Base-by-base conservation (phyloP, 2,797 vertebrate genomes). In the Oreonectes daqikongensis region DNA sequence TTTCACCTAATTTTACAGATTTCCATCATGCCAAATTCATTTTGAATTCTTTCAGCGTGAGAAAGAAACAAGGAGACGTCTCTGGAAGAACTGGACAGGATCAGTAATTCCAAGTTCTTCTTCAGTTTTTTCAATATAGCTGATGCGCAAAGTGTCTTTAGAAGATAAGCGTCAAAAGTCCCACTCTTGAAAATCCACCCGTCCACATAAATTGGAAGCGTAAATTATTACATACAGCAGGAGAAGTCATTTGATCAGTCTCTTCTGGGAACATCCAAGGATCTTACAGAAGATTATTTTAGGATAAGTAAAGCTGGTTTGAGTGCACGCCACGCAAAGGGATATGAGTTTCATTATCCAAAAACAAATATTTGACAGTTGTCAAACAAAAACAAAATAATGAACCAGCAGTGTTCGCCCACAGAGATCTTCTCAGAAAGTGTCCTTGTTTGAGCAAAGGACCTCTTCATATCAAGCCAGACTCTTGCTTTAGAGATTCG, bases 321-420 rank as follows among this genome's bases (percentile, higher is more conserved):
- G 52, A 67, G 44, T 57, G 50, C 75, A 65, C 72, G 77, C 69
- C 72, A 77, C 82, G 72, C 65, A 57, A 72, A 69, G 50, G 28
- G 80, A 77, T 48, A 78, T n/a, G 68, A 80, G 68, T 75, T 48
- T 72, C 60, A 68, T 75, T 64, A 75, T 55, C 72, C 69, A 64
- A 72, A 81, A 46, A 68, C 26, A 68, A 72, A 69, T 40, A 75
- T 69, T 76, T 63, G 66, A 77, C 72, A 72, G 18, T 30, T 61
- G 66, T 75, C 59, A 40, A 63, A 42, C 59, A 77, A 66, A 69
- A 71, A 66, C 55, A 53, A 61, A 53, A 44, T 20, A 72, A 74
- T 35, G 69, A 75, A 55, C 42, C 66, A 65, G 77, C 57, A 65
- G 38, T 61, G 73, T 75, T 79, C 63, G 32, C 35, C 67, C 61